These are phyloP conservation scores for Aphelenchoides fujianensis DNA, from an alignment of 1,140 invertebrate species.

Conservation along the genomic window DNA sequence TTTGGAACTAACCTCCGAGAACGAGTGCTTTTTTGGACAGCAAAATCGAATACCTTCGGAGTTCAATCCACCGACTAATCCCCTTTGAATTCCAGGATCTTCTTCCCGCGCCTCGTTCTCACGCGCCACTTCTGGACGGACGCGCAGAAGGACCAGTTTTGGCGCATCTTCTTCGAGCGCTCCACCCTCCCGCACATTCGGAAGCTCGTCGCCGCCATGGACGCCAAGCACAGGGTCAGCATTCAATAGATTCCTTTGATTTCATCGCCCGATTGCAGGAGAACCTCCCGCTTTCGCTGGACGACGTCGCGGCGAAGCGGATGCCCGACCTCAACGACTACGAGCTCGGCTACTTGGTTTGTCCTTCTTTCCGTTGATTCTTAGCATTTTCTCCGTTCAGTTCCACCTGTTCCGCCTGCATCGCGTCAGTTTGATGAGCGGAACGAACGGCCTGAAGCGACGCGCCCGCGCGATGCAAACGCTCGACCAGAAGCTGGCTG, in stretches of 20 bases:
- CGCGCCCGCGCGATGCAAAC: constrained; percentile 6
- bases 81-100: constrained; percentile 12
- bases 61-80: too few relatives aligned
- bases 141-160: constrained; percentile 16
- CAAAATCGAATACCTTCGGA: too few relatives aligned
- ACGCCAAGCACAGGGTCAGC: too few relatives aligned
- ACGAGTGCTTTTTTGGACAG: too few relatives aligned
- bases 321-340: constrained; percentile 16
- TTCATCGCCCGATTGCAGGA: too few relatives aligned
- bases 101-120: constrained; percentile 18
- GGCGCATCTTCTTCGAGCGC: not conserved
- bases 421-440: not conserved
- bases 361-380: not conserved
- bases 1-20: too few relatives aligned
- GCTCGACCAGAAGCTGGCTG: constrained; percentile 5
- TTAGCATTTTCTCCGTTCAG: not conserved
- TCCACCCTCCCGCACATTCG: not conserved
- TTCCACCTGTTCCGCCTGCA: constrained; percentile 17
- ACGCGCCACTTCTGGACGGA: constrained; percentile 26
- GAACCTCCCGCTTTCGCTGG: constrained; percentile 8
- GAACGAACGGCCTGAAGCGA: not conserved
- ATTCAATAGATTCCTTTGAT: too few relatives aligned
- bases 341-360: constrained; percentile 11
- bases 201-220: too few relatives aligned
- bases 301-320: not conserved